phyloP scores from a whole-genome alignment of 2,888 invertebrate species.

The Tenthredo mesomela region DNA sequence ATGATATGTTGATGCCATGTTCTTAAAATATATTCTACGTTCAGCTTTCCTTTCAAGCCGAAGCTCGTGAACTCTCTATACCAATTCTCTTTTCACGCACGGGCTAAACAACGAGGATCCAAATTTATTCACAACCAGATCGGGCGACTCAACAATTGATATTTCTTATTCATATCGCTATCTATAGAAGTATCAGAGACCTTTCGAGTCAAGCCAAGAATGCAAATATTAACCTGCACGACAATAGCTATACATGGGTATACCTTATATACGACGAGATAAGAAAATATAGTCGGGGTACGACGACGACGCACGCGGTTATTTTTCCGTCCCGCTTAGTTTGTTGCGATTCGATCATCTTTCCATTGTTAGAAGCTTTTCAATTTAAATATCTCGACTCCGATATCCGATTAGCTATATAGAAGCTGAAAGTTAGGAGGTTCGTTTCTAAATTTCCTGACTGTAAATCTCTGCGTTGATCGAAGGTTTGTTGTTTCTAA shows the following conservation, averaged over 20 bases:
- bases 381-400: neutral
- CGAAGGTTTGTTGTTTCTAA: neutral
- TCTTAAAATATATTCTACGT: neutral
- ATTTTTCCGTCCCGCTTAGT: neutral
- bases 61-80: neutral
- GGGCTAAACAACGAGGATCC: neutral
- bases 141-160: conserved; percentile 8
- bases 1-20: neutral
- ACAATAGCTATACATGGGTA: neutral
- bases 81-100: neutral
- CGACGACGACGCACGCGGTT: neutral
- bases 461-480: neutral
- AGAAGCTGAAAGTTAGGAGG: neutral
- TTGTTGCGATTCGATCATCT: neutral
- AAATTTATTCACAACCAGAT: conserved; percentile 1
- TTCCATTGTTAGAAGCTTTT: neutral
- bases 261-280: neutral
- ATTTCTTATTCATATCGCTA: neutral
- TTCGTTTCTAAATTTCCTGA: neutral
- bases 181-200: neutral
- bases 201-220: neutral
- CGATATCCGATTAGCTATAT: neutral
- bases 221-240: neutral
- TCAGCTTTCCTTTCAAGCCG: neutral
- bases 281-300: neutral